Base-by-base conservation (phyloP, 2,888 invertebrate genomes). In the Fragum sueziense region DNA sequence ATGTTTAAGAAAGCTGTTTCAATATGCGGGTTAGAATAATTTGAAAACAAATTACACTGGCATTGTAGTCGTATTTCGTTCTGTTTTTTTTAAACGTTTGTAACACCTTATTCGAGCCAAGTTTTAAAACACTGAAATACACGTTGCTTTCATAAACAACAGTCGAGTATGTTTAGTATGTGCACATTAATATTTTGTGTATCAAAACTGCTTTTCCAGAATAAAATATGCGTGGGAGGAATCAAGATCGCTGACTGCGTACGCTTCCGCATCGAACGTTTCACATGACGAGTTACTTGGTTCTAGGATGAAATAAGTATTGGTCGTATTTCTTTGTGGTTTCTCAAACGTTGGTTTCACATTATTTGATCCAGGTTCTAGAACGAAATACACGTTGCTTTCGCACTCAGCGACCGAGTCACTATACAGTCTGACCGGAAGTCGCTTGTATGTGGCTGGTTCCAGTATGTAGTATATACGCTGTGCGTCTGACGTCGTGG, bases 281-380 rank as follows among this genome's bases (percentile, higher is more conserved):
- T 37, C 65, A 7, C 25, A 7, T 4, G 25, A 27, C 22, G 41
- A 14, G 25, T 7, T 22, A 1, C 27, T 25, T 22, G 65, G 65
- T 31, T 65, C 65, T 7, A 65, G 34, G 9, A 65, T 34, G 34
- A 65, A 65, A 41, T 65, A 65, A 0, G 65, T 65, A 25, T 65
- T 4, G 41, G 22, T n/a, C 34, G 65, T 34, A 65, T 37, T 25
- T 14, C 25, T 9, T 25, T 33, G 34, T 27, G 65, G 65, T 20
- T 37, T 65, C 41, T 37, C 41, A 25, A 65, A 65, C 41, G 65
- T 65, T 22, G 65, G 65, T 31, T 65, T 65, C 22, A 65, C 65
- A 17, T 65, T 65, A 25, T 65, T 65, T 27, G 65, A 41, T 37
- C 27, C 27, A 17, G 65, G 65, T 65, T 65, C 65, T 27, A 65